Evolutionary conservation across 1,140 invertebrate species (phyloP).

Genomic region (Dendrolimus punctatus): DNA sequence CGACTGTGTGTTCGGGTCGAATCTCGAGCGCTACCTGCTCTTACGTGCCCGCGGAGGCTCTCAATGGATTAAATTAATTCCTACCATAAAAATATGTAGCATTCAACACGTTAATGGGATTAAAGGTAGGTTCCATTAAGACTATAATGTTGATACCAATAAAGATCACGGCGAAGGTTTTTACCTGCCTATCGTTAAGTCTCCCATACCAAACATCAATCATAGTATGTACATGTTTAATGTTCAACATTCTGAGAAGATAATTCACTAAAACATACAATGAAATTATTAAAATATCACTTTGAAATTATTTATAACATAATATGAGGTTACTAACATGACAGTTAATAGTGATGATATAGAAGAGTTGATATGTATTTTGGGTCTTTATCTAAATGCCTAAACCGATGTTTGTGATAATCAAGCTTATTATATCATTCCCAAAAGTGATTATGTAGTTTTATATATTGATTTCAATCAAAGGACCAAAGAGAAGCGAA

Average conservation of each 20-base stretch:
- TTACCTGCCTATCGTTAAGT: constrained; percentile 10
- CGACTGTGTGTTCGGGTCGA: constrained; percentile 3
- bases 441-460: too few species aligned
- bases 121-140: constrained; percentile 39
- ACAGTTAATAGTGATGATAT: too few species aligned
- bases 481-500: too few species aligned
- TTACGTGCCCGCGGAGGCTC: constrained; percentile 37
- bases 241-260: neutral
- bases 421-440: too few species aligned
- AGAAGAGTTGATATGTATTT: too few species aligned
- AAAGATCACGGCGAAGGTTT: constrained; percentile 33
- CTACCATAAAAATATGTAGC: constrained; percentile 43
- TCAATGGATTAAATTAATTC: constrained; percentile 47
- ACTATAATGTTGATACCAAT: constrained; percentile 35
- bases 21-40: constrained; percentile 18
- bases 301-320: too few species aligned
- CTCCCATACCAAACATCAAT: neutral
- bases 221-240: constrained; percentile 1
- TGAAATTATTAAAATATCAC: too few species aligned
- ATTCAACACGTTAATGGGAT: constrained; percentile 44
- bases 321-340: too few species aligned
- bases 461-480: too few species aligned
- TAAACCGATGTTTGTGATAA: too few species aligned
- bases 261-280: too few species aligned
- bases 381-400: too few species aligned